Evolutionary conservation across 2,888 invertebrate genomes (phyloP).

Genomic region (Gandaritis pyraliata): DNA sequence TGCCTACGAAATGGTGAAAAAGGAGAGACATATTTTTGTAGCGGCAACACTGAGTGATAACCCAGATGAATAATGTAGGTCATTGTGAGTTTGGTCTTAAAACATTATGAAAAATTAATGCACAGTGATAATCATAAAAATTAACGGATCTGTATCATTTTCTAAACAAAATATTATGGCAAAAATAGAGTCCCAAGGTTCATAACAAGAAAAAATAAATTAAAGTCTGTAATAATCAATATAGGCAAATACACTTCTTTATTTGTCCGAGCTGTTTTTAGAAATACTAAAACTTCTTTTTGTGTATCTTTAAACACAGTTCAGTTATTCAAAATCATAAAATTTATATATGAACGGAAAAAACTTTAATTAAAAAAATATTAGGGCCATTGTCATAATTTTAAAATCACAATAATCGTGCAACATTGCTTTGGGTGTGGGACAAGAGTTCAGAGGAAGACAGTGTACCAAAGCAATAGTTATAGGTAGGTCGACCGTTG

Average conservation of each 20-base stretch:
- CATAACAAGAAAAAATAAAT: not conserved
- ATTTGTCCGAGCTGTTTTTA: constrained; percentile 43
- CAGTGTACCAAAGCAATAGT: constrained; percentile 76
- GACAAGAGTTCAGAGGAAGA: constrained; percentile 63
- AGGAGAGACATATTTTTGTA: constrained; percentile 71
- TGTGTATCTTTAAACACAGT: constrained; percentile 19
- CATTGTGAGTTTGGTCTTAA: too few relatives aligned
- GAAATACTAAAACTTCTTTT: constrained; percentile 40
- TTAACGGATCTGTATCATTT: too few relatives aligned
- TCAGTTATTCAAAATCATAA: constrained; percentile 25
- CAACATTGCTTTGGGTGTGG: constrained; percentile 78
- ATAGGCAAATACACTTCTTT: not conserved
- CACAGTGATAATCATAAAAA: not conserved
- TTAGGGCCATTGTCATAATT: constrained; percentile 11
- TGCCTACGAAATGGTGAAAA: constrained; percentile 73
- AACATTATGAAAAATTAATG: not conserved
- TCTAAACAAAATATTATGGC: too few relatives aligned
- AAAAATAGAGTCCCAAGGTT: too few relatives aligned
- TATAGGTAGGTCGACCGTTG: constrained; percentile 81
- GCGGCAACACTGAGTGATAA: constrained; percentile 66
- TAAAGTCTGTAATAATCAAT: not conserved
- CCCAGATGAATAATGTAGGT: constrained; percentile 34
- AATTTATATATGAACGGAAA: constrained; percentile 14
- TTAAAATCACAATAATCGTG: constrained; percentile 41
- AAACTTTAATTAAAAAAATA: not conserved